Base-by-base conservation (phyloP, 2,113 vertebrate species). In the Epinephelus fuscoguttatus region DNA sequence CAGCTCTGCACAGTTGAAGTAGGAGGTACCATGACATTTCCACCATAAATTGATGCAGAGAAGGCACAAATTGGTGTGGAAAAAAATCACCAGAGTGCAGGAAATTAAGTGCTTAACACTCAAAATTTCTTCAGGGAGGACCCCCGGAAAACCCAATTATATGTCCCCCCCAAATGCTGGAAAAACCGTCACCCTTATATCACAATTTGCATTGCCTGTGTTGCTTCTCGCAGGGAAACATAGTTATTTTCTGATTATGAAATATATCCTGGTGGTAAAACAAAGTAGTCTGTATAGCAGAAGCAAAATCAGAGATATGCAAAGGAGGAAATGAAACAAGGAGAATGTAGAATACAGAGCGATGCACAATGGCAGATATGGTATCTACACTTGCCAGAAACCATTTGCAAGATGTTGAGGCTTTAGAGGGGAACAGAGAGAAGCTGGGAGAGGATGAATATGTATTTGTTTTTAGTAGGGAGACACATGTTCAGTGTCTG, bases 401-500 rank as follows among this genome's bases (percentile, higher is more conserved):
- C 42, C 80, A 81, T 91, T 88, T 91, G 87, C 73, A 91, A 81
- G 68, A 89, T 52, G 81, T 87, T 73, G 74, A 74, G 74, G 62
- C 68, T 60, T 75, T 42, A 64, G 78, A 82, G 74, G 50, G 67
- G 60, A 70, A 59, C 6, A 59, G 62, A 60, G 21, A 66, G 84
- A 73, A 84, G 70, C 72, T 66, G 64, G n/a, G 19, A 81, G 30
- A 60, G 82, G 70, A 85, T 82, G 90, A 93, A 95, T 93, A 92
- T 91, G 87, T 75, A 90, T 91, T 92, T 87, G 76, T 75, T 90
- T 91, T 91, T 61, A 83, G 87, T 70, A 15, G 61, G 71, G 81
- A 93, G 82, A 85, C 91, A 87, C 91, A 92, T 91, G 90, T 93
- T 94, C 88, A 92, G 76, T 92, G 86, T 94, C 91, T 85, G 75